These are phyloP conservation scores for Bombus ignitus DNA, from an alignment of 1,140 invertebrate species.

Conservation along the genomic window DNA sequence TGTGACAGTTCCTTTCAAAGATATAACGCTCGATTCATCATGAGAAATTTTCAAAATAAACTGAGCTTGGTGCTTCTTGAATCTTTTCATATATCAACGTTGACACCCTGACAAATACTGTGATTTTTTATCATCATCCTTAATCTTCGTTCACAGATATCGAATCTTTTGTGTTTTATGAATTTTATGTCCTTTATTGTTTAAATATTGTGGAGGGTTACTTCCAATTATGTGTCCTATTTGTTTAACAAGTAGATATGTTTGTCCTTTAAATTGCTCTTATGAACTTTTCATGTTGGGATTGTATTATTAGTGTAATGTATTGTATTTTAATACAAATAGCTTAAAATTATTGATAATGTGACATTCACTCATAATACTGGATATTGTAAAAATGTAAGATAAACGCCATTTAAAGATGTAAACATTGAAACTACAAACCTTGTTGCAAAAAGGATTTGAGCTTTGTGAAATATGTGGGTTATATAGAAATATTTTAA, in stretches of 20 bases:
- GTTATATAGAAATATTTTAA: background rate
- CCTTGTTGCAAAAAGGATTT: background rate
- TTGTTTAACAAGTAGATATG: background rate
- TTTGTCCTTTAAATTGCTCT: background rate
- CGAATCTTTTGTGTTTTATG: constrained; percentile 1
- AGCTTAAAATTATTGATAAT: background rate
- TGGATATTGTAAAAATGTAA: background rate
- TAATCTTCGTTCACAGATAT: background rate
- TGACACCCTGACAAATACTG: constrained; percentile 18
- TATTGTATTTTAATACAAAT: background rate
- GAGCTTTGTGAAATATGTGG: background rate
- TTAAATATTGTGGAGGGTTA: constrained; percentile 1
- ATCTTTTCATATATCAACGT: constrained; percentile 11
- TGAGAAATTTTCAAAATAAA: constrained; percentile 2
- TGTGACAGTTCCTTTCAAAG: constrained; percentile 1
- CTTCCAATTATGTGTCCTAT: constrained; percentile 1
- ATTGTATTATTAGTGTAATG: background rate
- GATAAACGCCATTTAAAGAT: background rate
- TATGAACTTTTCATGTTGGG: background rate
- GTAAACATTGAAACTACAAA: background rate
- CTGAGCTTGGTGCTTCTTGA: background rate
- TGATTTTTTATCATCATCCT: constrained; percentile 7
- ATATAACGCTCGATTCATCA: background rate
- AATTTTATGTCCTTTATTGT: background rate
- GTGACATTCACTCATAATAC: background rate